A percentile compares a stretch with the other conserved stretches of the same genome.
These are phyloP conservation scores for Clarias laeviceps DNA, from an alignment of 2,797 vertebrate species.

Conservation along the genomic window DNA sequence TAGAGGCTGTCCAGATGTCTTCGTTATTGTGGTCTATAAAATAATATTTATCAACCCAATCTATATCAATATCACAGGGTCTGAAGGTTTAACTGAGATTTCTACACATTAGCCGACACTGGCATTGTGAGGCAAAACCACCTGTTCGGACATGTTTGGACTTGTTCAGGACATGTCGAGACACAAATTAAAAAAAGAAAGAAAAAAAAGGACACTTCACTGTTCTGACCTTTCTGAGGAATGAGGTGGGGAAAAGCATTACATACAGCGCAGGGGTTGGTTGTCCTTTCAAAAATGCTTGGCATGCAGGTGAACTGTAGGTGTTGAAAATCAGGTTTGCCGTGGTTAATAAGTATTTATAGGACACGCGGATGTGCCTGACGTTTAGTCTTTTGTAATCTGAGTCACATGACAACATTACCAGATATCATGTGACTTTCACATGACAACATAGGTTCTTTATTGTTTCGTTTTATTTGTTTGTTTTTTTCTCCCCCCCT, in stretches of 20 bases:
- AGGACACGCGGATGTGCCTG: background rate
- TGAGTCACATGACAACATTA: background rate
- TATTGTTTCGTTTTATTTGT: too few species aligned
- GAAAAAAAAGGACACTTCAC: conserved; percentile 19
- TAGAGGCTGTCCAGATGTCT: background rate
- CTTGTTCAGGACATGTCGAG: conserved; percentile 9
- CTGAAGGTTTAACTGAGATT: background rate
- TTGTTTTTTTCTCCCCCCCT: too few species aligned
- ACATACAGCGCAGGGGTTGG: conserved; percentile 50
- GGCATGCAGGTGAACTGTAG: conserved; percentile 45
- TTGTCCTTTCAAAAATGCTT: conserved; percentile 42
- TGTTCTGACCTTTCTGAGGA: conserved; percentile 36
- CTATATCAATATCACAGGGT: too few species aligned
- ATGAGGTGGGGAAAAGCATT: conserved; percentile 53
- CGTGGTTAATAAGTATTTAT: background rate
- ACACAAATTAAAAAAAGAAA: background rate
- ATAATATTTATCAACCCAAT: background rate
- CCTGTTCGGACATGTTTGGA: conserved; percentile 10
- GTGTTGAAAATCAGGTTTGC: conserved; percentile 65
- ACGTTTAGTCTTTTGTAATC: background rate
- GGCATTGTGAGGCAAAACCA: background rate
- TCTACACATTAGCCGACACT: background rate
- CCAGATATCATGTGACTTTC: background rate
- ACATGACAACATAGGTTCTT: background rate
- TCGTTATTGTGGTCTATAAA: background rate